Evolutionary conservation across 2,113 vertebrate genomes (phyloP), one percentile per base, ranked within the genome.

Genomic region (Spermophilus dauricus): DNA sequence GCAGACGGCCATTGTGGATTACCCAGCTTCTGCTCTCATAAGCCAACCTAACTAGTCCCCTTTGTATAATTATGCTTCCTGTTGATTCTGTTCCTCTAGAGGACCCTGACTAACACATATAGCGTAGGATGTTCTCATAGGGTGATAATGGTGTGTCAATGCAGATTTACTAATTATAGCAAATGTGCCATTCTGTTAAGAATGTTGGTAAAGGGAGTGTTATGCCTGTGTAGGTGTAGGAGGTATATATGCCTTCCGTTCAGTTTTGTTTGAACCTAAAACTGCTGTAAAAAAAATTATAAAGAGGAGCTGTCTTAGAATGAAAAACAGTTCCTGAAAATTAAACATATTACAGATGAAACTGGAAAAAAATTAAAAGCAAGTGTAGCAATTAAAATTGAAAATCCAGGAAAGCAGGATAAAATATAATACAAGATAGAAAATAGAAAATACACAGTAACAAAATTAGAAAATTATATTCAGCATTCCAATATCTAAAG

Each of bases 401-500:
- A 82, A 30, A 95, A 63, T 75, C 4, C 24, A 75, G 2, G 30
- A 83, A 91, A 67, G 0, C 12, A 65, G 34, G 80, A 53, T 96
- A 86, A 96, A 88, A 82, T 73, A 7, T 37, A 80, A 87, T 32
- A 75, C 0, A 37, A 89, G 5, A 91, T 13, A 53, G 10, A 87
- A 61, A 95, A 83, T 37, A 73, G 1, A 8, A 93, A 87, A 53
- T 18, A 82, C 2, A 56, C 16, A 80, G 20, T 24, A 91, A 94
- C 28, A 48, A 84, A 76, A 85, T 86, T 48, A 65, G 37, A 89
- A 20, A n/a, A 89, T 42, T 72, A 12, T 6, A 53, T 8, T 3
- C 32, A 88, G 39, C 48, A 85, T 93, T 86, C 58, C 81, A 89
- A 39, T n/a, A 86, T 82, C 22, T 67, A 94, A 67, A 58, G 10